Base-by-base conservation (phyloP, 2,797 vertebrate species). In the Discoglossus pictus region DNA sequence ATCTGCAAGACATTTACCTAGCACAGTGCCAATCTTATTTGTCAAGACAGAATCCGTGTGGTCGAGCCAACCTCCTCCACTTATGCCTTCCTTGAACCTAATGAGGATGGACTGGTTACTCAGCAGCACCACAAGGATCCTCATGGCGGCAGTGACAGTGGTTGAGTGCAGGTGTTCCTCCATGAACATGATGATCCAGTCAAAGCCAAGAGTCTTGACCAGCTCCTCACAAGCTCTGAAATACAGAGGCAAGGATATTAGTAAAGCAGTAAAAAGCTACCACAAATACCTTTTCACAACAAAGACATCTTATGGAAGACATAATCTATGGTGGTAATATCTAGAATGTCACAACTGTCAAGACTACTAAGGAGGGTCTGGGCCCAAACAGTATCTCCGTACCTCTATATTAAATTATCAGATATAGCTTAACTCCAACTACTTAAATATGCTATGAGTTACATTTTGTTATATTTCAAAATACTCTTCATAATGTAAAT, bases 131-230 rank as follows among this genome's bases (percentile, higher is more conserved):
- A 95, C 94, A 34, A 98, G 90, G 75, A 99, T 93, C 82, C 95
- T 88, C 88, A 98, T 91, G n/a, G 95, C 94, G 3, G 91, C 93
- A 0, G 94, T 98, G 27, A 99, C 97, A 0, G 94, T 96, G 73
- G 88, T 96, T 0, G 96, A 92, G 83, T 99, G 97, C 4, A 99
- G 79, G 58, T 99, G 97, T 20, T 98, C 97, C 72, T 98, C 96
- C 94, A 97, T 97, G 72, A 99, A 98, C 93, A 95, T 93, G 85
- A 97, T 79, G 50, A 98, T 86, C 97, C 97, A 99, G 66, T 99
- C 97, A 27, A 99, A 98, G 39, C 97, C 97, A 78, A 98, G 84
- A 0, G 92, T 97, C 73, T 86, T 91, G 62, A 98, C 90, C 61
- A 99, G 84, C 55, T 99, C 96, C 83, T 99, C 97, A 17, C 94